phyloP scores from a whole-genome alignment of 2,888 invertebrate species.

The Synergus japonicus region DNA sequence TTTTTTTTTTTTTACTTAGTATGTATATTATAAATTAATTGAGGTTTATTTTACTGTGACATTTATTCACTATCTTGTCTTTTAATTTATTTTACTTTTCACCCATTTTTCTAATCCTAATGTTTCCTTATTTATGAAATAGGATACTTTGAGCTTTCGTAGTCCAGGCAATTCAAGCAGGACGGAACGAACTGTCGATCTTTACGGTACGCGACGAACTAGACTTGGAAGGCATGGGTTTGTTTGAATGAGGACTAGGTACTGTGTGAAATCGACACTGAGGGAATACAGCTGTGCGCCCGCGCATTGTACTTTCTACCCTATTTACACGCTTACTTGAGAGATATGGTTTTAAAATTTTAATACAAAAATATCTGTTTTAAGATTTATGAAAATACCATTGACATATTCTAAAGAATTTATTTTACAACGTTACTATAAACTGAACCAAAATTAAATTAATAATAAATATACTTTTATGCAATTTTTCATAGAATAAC shows the following conservation, averaged over 20 bases:
- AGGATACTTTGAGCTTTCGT: background rate
- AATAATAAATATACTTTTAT: too few relatives aligned
- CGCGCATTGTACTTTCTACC: conserved; percentile 7
- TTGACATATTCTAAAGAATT: background rate
- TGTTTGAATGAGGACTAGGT: conserved; percentile 17
- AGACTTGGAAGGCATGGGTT: conserved; percentile 16
- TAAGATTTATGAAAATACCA: background rate
- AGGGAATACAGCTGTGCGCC: conserved; percentile 15
- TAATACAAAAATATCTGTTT: background rate
- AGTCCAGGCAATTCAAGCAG: background rate
- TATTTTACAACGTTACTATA: background rate
- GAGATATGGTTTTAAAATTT: background rate
- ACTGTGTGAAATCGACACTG: conserved; percentile 14
- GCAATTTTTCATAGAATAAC: too few relatives aligned
- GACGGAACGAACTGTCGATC: conserved; percentile 7
- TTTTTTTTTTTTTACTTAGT: too few relatives aligned
- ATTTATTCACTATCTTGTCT: background rate
- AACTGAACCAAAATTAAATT: background rate
- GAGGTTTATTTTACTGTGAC: background rate
- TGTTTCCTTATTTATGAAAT: background rate
- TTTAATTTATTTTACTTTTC: background rate
- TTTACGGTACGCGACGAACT: conserved; percentile 19
- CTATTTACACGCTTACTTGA: background rate
- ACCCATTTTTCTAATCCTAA: background rate
- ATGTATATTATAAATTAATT: background rate